A percentile compares a stretch with the other conserved stretches of the same genome.
Conservation (phyloP, 2,888 invertebrate genomes). For the Ypsolopha sequella region DNA sequence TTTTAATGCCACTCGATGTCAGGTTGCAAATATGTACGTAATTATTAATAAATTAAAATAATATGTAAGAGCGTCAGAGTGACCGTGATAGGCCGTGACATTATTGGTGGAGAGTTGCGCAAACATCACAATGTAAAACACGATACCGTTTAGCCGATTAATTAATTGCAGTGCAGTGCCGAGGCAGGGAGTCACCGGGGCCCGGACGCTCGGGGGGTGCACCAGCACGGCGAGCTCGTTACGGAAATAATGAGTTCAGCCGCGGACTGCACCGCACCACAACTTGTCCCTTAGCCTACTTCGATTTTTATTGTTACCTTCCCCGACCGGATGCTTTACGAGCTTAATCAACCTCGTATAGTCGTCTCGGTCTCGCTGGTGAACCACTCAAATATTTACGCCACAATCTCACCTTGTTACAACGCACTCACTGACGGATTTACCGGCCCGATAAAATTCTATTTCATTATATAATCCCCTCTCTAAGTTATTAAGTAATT, state of each 20-base stretch:
- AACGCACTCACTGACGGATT: conserved; percentile 2
- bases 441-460: conserved; percentile 3
- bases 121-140: conserved; percentile 67
- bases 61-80: conserved; percentile 41
- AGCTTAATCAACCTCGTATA: conserved; percentile 29
- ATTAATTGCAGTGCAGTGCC: conserved; percentile 40
- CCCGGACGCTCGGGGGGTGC: conserved; percentile 45
- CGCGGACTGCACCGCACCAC: conserved; percentile 25
- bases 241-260: conserved; percentile 61
- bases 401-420: conserved; percentile 5
- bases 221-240: conserved; percentile 61
- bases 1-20: conserved; percentile 46
- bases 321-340: conserved; percentile 26
- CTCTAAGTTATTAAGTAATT: background rate
- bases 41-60: conserved; percentile 64
- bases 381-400: conserved; percentile 14
- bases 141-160: conserved; percentile 66
- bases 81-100: conserved; percentile 52
- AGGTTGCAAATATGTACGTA: conserved; percentile 22
- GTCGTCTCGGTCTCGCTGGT: conserved; percentile 11
- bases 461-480: conserved; percentile 1
- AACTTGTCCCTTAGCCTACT: conserved; percentile 34
- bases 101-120: conserved; percentile 62
- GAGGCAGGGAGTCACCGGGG: conserved; percentile 29
- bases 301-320: conserved; percentile 42